Evolutionary conservation across 2,113 vertebrate species (phyloP), one percentile per base, ranked within the genome.

Genomic region (Perca fluviatilis): DNA sequence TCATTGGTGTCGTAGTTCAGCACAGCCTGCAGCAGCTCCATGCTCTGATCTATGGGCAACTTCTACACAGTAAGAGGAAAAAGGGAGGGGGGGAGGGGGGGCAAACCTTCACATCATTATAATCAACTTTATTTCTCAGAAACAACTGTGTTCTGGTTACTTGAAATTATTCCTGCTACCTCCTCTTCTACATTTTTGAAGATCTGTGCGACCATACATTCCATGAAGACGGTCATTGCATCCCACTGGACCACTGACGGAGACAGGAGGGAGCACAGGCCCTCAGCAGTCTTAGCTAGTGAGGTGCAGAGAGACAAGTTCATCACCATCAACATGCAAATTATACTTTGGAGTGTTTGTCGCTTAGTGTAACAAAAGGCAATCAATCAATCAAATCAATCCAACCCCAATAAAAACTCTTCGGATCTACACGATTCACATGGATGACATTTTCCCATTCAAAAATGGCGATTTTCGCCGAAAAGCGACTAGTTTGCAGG

Each of bases 211-310:
- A 97, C 92, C 69, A 98, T 88, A 0, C 97, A 97, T 91, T 99
- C 98, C 0, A 96, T 95, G 93, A 99, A 99, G 91, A 97, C 96
- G 0, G 98, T 98, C 96, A 98, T 96, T 51, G 98, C 98, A 23
- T 99, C 98, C 98, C 98, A 99, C 80, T 99, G 97, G 64, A 97
- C 94, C 78, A 96, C 97, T 25, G 97, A 97, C 3, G 97, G 96
- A 6, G 97, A 99, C 83, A 97, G 95, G 70, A 97, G 93, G 80
- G 96, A 96, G 90, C 97, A 98, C 82, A 96, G 87, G 43, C 96
- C 96, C 92, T 97, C 96, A 2, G 93, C 93, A 16, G 94, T 93
- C 90, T 95, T 97, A 65, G 95, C 96, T 97, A 84, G 50, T 40
- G n/a, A 66, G 10, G 47, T 14, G 15, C n/a, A 74, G 64, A 69